Evolutionary conservation across 1,140 invertebrate genomes (phyloP).

Genomic region (Ostrea denselamellosa): DNA sequence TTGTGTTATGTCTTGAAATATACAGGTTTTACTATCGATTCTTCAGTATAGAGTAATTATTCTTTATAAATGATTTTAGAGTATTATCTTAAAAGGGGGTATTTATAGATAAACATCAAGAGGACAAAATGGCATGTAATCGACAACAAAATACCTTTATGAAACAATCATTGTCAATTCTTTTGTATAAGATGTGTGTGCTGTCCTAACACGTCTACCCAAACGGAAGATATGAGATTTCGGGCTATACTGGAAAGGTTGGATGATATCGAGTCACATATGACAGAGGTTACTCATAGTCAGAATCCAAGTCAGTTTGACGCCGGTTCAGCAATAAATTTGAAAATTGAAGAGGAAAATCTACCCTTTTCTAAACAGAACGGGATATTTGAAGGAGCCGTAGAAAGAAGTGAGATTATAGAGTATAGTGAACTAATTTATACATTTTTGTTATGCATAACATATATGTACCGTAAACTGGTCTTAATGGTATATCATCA

Average conservation of each 20-base stretch:
- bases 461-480: too few relatives aligned
- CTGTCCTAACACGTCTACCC: constrained; percentile 48
- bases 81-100: too few relatives aligned
- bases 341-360: not conserved
- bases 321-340: not conserved
- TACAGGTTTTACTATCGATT: too few relatives aligned
- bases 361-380: constrained; percentile 50
- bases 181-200: constrained; percentile 57
- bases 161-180: too few relatives aligned
- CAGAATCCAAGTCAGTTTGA: constrained; percentile 35
- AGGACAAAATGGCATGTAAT: too few relatives aligned
- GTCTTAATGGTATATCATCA: too few relatives aligned
- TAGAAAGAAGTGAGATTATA: constrained; percentile 46
- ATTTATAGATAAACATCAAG: too few relatives aligned
- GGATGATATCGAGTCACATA: constrained; percentile 55
- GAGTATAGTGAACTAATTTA: too few relatives aligned
- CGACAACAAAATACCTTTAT: too few relatives aligned
- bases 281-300: constrained; percentile 49
- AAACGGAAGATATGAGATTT: constrained; percentile 52
- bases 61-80: too few relatives aligned
- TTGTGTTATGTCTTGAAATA: too few relatives aligned
- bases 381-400: constrained; percentile 59
- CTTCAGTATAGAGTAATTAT: too few relatives aligned
- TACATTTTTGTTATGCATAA: not conserved
- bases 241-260: constrained; percentile 59